Evolutionary conservation across 2,888 invertebrate genomes (phyloP), one percentile per base, ranked within the genome.

Genomic region (Lasioglossum malachurum): DNA sequence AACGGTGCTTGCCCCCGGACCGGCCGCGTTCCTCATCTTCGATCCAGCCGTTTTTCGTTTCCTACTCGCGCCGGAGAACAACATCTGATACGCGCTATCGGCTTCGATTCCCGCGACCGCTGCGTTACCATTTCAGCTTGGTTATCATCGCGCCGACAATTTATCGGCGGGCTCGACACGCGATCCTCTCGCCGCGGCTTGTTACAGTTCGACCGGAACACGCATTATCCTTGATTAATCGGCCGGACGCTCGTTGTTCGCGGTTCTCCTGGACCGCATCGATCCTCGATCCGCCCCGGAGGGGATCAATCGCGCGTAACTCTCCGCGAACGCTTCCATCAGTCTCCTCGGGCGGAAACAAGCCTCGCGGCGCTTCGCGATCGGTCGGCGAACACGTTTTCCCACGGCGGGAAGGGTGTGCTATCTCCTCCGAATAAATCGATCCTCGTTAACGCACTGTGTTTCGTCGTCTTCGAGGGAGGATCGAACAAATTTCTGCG

Each of bases 391-490:
- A n/a, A 64, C 64, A 23, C 23, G 75, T 64, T 79, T 83, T 80
- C 77, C 44, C 76, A 74, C 73, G 73, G 10, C 4, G 46, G 10
- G 2, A 31, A 31, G 83, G 44, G 35, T 19, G 60, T 38, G 76
- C 49, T n/a, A 64, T 31, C 64, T 31, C 3, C 31, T 64, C 31
- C 64, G 27, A 46, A 89, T 89, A 89, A 90, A 90, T 90, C 72
- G 83, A 80, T 80, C 80, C 81, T 80, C 89, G 91, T 90, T 90
- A 87, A 83, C 38, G 35, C 67, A 38, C 71, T 49, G n/a, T 57
- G 53, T 75, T 80, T 83, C 87, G 23, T 60, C 69, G 31, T 71
- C 23, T 41, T 41, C 71, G 14, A 69, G 67, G 35, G 35, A 35
- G 23, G 35, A 69, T 19, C 67, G 67, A 69, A 64, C 64, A 64